A percentile compares a stretch with the other conserved stretches of the same genome.
Conservation (phyloP, 2,888 invertebrate species). For the Amiota mariae region DNA sequence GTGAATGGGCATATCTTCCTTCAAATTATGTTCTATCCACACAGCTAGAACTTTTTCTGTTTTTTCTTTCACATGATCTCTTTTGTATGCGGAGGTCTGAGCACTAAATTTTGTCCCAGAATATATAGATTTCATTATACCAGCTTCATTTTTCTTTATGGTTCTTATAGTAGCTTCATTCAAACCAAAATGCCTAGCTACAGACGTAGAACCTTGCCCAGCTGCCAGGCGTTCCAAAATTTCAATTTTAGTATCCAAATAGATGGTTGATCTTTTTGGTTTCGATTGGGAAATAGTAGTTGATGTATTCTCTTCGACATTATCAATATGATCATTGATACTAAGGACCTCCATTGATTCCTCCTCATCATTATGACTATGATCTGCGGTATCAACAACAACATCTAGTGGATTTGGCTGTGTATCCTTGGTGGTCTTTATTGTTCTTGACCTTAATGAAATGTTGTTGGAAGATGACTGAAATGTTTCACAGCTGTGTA, state of each 20-base stretch:
- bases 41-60: not conserved
- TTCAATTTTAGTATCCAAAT: constrained; percentile 2
- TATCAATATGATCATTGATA: no score
- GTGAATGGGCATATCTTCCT: not conserved
- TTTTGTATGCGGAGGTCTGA: not conserved
- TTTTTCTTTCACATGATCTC: not conserved
- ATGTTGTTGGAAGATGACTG: no score
- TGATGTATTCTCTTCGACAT: no score
- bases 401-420: not conserved
- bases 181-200: not conserved
- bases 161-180: not conserved
- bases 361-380: no score
- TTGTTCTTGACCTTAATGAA: not conserved
- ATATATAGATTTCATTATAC: not conserved
- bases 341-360: no score
- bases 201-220: not conserved
- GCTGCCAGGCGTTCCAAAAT: not conserved
- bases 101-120: not conserved
- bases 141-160: not conserved
- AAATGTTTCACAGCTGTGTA: not conserved
- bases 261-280: not conserved
- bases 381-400: no score
- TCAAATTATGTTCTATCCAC: not conserved
- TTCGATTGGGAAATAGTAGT: no score
- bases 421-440: not conserved